Conservation (phyloP, 2,888 invertebrate species). For the Heliconius erato region DNA sequence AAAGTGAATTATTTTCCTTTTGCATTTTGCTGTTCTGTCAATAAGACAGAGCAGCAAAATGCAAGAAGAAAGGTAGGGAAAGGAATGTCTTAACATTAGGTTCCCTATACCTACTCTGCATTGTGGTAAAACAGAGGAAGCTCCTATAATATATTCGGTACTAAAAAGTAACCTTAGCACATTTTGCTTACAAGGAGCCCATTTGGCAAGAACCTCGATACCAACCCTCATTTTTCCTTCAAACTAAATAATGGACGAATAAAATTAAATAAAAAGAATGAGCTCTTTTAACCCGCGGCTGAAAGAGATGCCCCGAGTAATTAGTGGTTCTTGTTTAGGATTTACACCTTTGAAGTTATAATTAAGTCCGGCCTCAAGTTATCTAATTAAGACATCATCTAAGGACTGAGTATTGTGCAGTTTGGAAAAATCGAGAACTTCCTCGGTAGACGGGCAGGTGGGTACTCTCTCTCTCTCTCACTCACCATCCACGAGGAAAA, state of each 20-base stretch:
- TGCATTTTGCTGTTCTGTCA: too few relatives aligned
- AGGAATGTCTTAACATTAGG: too few relatives aligned
- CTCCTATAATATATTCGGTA: background rate
- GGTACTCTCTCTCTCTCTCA: background rate
- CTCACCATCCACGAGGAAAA: constrained; percentile 2
- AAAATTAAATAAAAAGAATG: constrained; percentile 35
- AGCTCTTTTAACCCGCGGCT: constrained; percentile 30
- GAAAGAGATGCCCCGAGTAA: constrained; percentile 37
- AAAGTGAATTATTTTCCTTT: too few relatives aligned
- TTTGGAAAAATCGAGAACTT: constrained; percentile 6
- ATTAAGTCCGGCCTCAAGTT: constrained; percentile 39
- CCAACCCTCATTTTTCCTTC: constrained; percentile 13
- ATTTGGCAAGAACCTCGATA: constrained; percentile 3
- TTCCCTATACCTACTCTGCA: too few relatives aligned
- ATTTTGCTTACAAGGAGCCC: background rate
- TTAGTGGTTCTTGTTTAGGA: constrained; percentile 38
- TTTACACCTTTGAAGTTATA: constrained; percentile 44
- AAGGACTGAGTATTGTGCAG: constrained; percentile 14
- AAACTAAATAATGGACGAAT: constrained; percentile 37
- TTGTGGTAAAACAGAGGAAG: too few relatives aligned
- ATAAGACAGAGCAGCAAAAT: too few relatives aligned
- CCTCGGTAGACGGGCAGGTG: background rate
- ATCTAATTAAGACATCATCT: constrained; percentile 34
- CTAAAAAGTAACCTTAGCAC: background rate
- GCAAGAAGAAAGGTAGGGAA: too few relatives aligned